Base-by-base conservation (phyloP, 2,888 invertebrate species). In the Limenitis camilla region DNA sequence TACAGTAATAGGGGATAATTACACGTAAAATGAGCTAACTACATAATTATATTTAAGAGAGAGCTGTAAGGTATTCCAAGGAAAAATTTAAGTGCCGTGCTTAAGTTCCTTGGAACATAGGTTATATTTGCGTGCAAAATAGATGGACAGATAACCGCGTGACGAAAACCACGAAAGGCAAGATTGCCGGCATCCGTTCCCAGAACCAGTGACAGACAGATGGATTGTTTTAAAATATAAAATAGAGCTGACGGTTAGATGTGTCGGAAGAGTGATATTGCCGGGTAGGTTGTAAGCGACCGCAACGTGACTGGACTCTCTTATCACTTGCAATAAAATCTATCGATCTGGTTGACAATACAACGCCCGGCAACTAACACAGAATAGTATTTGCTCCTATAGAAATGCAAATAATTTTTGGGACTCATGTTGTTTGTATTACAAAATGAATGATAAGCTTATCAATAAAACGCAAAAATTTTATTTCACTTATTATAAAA, bases 181-280 rank as follows among this genome's bases (percentile, higher is more conserved):
- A 66, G 68, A 72, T 65, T 67, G 61, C 60, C 61, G 71, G 72
- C 71, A 73, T 76, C 73, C 71, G 72, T 79, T 81, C 75, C 66
- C 62, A 65, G 76, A 80, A 79, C 28, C 46, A 10, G 51, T 63
- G 67, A 68, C 69, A 73, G 72, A 72, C 72, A 72, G 66, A 69
- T 65, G 61, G 72, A 69, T 74, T 72, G 72, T 67, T 66, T 66
- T 67, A 68, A 64, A 68, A 56, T 58, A 58, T 58, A 60, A 61
- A 60, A 55, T 52, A 52, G 54, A 49, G 42, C 40, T 53, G 54
- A 58, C 52, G 55, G 63, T 62, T 53, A 59, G 61, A 67, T 63
- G 60, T 64, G 60, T 64, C 59, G 65, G 62, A 64, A 64, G 60
- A 9, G 19, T 38, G 36, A 38, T 38, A 45, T 35, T 30, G 36